These are phyloP conservation scores for Triplophysa dalaica DNA, from an alignment of 2,113 vertebrate species.

Conservation along the genomic window DNA sequence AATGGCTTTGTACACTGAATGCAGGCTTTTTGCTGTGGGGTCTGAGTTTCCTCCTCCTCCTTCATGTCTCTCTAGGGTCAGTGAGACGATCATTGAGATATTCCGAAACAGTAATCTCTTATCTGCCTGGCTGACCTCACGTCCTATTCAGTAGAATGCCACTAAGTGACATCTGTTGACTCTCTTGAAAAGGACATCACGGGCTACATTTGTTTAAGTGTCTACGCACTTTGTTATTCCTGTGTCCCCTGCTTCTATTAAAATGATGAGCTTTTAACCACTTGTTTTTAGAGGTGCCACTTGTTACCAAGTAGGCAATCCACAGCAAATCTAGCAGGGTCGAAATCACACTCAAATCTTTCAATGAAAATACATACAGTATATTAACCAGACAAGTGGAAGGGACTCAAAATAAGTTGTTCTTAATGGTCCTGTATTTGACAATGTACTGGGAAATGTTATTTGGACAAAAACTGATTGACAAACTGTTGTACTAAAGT, in stretches of 20 bases:
- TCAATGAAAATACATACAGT: not conserved
- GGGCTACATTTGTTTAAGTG: slow-evolving; percentile 56
- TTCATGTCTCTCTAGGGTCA: slow-evolving; percentile 53
- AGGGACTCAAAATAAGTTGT: too few species aligned
- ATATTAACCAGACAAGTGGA: not conserved
- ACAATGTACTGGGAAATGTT: not conserved
- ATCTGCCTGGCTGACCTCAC: slow-evolving; percentile 54
- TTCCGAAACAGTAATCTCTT: slow-evolving; percentile 59
- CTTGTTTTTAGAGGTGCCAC: slow-evolving; percentile 13
- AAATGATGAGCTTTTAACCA: slow-evolving; percentile 40
- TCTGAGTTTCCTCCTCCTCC: slow-evolving; percentile 29
- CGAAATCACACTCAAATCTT: not conserved
- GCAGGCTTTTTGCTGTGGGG: slow-evolving; percentile 36
- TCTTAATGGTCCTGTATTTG: too few species aligned
- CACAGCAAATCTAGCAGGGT: not conserved
- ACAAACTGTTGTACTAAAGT: too few species aligned
- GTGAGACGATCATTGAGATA: slow-evolving; percentile 58
- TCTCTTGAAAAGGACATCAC: slow-evolving; percentile 55
- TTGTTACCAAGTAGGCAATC: slow-evolving; percentile 16
- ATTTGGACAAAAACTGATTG: not conserved
- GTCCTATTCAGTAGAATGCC: slow-evolving; percentile 49
- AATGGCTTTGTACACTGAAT: slow-evolving; percentile 50
- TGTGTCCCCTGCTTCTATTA: slow-evolving; percentile 24
- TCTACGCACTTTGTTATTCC: slow-evolving; percentile 42
- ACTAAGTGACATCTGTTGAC: slow-evolving; percentile 62